A percentile compares a stretch with the other conserved stretches of the same genome.
Evolutionary conservation across 2,113 vertebrate species (phyloP).

Genomic region (Podilymbus podiceps): DNA sequence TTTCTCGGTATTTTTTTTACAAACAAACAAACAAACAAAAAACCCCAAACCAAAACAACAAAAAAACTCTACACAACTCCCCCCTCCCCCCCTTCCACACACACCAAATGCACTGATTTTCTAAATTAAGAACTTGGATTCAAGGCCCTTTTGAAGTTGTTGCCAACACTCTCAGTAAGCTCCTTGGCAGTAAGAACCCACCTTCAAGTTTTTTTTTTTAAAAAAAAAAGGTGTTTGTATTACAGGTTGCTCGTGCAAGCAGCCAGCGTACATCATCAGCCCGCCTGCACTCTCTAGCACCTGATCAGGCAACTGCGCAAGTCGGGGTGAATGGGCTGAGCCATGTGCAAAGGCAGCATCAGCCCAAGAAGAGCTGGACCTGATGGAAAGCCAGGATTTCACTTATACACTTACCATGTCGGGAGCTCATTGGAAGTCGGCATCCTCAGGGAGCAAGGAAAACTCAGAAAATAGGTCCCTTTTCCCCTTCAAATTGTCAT

Average conservation of each 20-base stretch:
- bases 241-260: neutral
- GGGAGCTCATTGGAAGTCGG: neutral
- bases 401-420: rapidly evolving
- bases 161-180: neutral
- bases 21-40: too few relatives aligned
- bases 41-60: too few relatives aligned
- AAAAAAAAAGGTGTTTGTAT: neutral
- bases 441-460: neutral
- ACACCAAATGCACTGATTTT: neutral
- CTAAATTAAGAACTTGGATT: neutral
- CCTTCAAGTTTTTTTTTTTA: neutral
- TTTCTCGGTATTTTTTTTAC: too few relatives aligned
- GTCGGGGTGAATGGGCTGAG: neutral
- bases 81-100: too few relatives aligned
- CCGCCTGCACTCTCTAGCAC: neutral
- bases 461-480: neutral
- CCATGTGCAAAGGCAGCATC: neutral
- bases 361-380: neutral
- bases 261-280: neutral
- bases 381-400: neutral
- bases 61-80: too few relatives aligned
- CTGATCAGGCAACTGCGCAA: rapidly evolving
- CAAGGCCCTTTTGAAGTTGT: neutral
- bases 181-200: neutral
- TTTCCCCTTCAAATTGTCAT: neutral